These are phyloP conservation scores for Sebastes nivosus DNA, from an alignment of 2,797 vertebrate genomes.

Conservation along the genomic window DNA sequence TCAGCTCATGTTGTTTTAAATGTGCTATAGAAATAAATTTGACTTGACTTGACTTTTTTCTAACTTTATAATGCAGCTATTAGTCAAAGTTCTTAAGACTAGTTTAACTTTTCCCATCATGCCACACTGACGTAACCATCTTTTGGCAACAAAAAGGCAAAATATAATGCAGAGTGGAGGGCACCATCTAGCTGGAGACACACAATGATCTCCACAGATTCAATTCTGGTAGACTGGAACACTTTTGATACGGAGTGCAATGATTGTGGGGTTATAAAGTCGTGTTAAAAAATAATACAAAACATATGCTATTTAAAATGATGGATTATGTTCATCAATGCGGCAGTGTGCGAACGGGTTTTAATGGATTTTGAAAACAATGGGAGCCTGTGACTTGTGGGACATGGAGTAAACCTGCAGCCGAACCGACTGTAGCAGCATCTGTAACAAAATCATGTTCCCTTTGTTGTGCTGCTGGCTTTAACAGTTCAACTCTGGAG, in stretches of 20 bases:
- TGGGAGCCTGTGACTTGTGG: constrained; percentile 10
- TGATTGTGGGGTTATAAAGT: background rate
- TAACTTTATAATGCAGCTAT: background rate
- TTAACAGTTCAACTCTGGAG: background rate
- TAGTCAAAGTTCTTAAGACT: background rate
- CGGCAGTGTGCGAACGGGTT: background rate
- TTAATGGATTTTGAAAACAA: constrained; percentile 2
- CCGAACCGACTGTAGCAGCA: background rate
- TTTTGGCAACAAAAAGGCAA: background rate
- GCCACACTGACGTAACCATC: background rate
- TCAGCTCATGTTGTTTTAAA: too few species aligned
- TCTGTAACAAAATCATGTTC: background rate
- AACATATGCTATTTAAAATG: constrained; percentile 2
- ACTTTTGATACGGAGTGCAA: background rate
- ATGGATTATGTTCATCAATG: constrained; percentile 8
- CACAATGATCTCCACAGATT: background rate
- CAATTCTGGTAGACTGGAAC: background rate
- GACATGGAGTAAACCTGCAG: background rate
- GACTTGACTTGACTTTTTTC: too few species aligned
- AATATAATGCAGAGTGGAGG: background rate
- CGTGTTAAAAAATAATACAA: background rate
- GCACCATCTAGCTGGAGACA: background rate
- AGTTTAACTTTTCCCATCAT: background rate
- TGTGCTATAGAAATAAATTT: too few species aligned
- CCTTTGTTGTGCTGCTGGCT: background rate